Evolutionary conservation across 2,113 vertebrate genomes (phyloP).

Genomic region (Datnioides undecimradiatus): DNA sequence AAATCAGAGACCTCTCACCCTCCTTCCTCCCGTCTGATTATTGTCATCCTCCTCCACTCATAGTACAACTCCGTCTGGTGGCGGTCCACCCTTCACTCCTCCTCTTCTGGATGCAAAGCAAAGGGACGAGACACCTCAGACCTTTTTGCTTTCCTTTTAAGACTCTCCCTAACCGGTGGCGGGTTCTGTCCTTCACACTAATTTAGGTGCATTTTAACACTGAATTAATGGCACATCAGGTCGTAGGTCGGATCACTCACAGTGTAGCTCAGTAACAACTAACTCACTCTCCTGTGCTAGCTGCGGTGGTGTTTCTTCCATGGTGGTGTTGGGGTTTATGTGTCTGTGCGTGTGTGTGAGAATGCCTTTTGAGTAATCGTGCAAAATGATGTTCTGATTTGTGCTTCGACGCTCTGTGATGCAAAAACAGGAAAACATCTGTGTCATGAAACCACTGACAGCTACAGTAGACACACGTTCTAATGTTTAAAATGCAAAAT

Average conservation of each 20-base stretch:
- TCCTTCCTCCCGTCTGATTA: slow-evolving; percentile 69
- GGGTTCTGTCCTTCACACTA: slow-evolving; percentile 81
- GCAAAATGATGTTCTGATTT: slow-evolving; percentile 24
- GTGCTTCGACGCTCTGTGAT: slow-evolving; percentile 7
- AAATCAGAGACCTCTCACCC: slow-evolving; percentile 62
- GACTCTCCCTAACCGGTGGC: slow-evolving; percentile 80
- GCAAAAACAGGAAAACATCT: slow-evolving; percentile 64
- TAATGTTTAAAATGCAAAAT: background rate
- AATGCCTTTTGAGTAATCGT: slow-evolving; percentile 27
- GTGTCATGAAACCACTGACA: slow-evolving; percentile 70
- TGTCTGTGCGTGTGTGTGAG: slow-evolving; percentile 18
- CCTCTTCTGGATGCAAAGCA: slow-evolving; percentile 79
- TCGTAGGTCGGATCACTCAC: slow-evolving; percentile 67
- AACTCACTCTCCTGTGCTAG: slow-evolving; percentile 70
- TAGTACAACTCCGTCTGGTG: slow-evolving; percentile 78
- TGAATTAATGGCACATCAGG: slow-evolving; percentile 66
- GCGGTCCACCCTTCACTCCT: slow-evolving; percentile 69
- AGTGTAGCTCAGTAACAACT: slow-evolving; percentile 81
- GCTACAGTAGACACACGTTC: background rate
- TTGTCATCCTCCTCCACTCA: slow-evolving; percentile 73
- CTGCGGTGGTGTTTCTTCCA: slow-evolving; percentile 28
- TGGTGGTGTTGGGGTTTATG: slow-evolving; percentile 46
- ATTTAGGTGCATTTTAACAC: slow-evolving; percentile 83
- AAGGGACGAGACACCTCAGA: slow-evolving; percentile 76
- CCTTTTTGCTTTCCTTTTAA: slow-evolving; percentile 76